phyloP scores from a whole-genome alignment of 2,113 vertebrate genomes.

The Echinops telfairi region DNA sequence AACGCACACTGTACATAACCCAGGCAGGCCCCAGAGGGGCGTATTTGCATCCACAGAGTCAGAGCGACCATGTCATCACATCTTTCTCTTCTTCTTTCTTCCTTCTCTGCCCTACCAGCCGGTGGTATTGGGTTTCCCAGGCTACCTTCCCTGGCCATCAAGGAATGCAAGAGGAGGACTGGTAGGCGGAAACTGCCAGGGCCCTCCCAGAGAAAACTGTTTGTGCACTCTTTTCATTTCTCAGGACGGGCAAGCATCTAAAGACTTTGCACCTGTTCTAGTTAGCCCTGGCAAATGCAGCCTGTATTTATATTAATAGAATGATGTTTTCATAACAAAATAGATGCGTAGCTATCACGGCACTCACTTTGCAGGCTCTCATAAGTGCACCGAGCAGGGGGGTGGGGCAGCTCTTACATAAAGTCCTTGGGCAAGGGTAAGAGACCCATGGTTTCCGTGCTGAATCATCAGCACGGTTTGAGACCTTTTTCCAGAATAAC shows the following conservation, averaged over 20 bases:
- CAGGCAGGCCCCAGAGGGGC: slow-evolving; percentile 56
- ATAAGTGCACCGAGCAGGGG: background rate
- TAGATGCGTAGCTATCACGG: slow-evolving; percentile 61
- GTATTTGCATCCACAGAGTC: slow-evolving; percentile 81
- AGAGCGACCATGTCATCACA: slow-evolving; percentile 75
- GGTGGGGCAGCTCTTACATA: slow-evolving; percentile 60
- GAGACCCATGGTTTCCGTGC: background rate
- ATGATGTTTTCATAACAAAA: slow-evolving; percentile 85
- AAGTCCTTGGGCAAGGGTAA: slow-evolving; percentile 48
- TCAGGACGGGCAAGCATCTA: slow-evolving; percentile 74
- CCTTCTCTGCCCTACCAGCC: slow-evolving; percentile 54
- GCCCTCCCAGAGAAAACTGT: slow-evolving; percentile 78
- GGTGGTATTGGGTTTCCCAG: slow-evolving; percentile 61
- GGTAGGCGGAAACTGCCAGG: slow-evolving; percentile 71
- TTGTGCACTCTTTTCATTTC: slow-evolving; percentile 81
- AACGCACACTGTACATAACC: slow-evolving; percentile 52
- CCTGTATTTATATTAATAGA: slow-evolving; percentile 84
- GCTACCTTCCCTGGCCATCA: slow-evolving; percentile 80
- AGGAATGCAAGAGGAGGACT: slow-evolving; percentile 78
- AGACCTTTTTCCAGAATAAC: slow-evolving; percentile 45
- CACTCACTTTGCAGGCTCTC: slow-evolving; percentile 56
- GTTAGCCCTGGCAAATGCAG: slow-evolving; percentile 79
- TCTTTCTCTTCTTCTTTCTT: slow-evolving; percentile 77
- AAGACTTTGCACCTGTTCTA: slow-evolving; percentile 84
- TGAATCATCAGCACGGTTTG: slow-evolving; percentile 1